Conservation (phyloP, 2,113 vertebrate genomes). For the Balaenoptera acutorostrata region DNA sequence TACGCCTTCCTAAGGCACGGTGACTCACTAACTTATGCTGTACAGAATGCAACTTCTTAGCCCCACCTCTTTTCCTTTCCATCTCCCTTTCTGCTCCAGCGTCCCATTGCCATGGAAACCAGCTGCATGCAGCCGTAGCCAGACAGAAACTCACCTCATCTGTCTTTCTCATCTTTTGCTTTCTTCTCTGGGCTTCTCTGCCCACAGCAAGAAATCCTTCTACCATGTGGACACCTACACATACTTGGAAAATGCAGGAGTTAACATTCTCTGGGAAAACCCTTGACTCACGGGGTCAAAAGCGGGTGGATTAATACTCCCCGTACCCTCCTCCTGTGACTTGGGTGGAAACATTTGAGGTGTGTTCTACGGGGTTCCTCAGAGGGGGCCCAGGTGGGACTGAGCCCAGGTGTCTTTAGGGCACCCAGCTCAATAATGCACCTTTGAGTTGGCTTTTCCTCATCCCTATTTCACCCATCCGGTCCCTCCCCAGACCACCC, state of each 20-base stretch:
- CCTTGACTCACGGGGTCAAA: neutral
- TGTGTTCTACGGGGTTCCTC: fast-evolving
- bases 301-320: neutral
- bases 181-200: neutral
- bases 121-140: neutral
- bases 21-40: no score
- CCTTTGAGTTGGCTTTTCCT: neutral
- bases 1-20: fast-evolving
- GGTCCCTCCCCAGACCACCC: neutral
- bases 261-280: neutral
- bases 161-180: neutral
- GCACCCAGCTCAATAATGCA: neutral
- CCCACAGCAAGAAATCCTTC: neutral
- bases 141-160: neutral
- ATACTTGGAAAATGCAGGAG: neutral
- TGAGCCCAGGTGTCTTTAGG: neutral
- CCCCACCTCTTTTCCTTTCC: neutral
- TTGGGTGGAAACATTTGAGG: neutral
- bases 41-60: neutral
- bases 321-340: no score
- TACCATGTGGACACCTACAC: neutral
- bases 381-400: neutral
- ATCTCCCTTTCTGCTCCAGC: neutral
- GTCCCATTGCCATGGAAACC: neutral
- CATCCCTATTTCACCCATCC: neutral